Evolutionary conservation across 2,888 invertebrate genomes (phyloP).

Genomic region (Balanococcus diminutus): DNA sequence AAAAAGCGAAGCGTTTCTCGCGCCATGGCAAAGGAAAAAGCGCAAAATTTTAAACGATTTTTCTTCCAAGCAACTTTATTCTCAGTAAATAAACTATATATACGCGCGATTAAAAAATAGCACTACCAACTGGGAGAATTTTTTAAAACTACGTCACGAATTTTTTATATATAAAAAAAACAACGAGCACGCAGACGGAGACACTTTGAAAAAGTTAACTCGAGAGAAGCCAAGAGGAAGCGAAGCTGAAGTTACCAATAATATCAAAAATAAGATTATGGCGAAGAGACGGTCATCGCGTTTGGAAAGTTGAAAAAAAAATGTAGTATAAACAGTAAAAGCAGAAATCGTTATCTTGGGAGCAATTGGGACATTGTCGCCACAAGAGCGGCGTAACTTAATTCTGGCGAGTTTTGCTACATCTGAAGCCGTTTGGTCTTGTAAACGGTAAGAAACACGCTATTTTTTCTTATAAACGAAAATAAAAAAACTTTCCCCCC

Average conservation of each 20-base stretch:
- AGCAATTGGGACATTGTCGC: slow-evolving; percentile 43
- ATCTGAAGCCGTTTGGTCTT: not conserved
- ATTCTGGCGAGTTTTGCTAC: slow-evolving; percentile 30
- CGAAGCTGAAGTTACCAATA: slow-evolving; percentile 10
- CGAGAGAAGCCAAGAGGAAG: not conserved
- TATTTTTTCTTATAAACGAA: slow-evolving; percentile 37
- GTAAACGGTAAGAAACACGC: slow-evolving; percentile 23
- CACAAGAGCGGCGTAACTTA: slow-evolving; percentile 40
- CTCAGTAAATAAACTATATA: slow-evolving; percentile 17
- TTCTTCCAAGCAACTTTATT: slow-evolving; percentile 17
- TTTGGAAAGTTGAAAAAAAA: slow-evolving; percentile 9
- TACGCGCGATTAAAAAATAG: slow-evolving; percentile 35
- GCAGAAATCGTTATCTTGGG: slow-evolving; percentile 42
- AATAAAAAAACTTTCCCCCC: slow-evolving; percentile 37
- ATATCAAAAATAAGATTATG: slow-evolving; percentile 40
- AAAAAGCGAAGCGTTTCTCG: slow-evolving; percentile 19
- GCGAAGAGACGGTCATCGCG: slow-evolving; percentile 22
- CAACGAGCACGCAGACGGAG: not conserved
- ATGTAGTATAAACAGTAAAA: slow-evolving; percentile 38
- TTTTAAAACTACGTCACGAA: slow-evolving; percentile 17
- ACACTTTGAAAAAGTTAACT: not conserved
- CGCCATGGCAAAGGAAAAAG: not conserved
- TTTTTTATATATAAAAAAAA: slow-evolving; percentile 24
- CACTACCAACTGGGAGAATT: not conserved
- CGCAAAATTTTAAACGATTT: slow-evolving; percentile 40